phyloP scores from a whole-genome alignment of 2,113 vertebrate genomes.

The Ranitomeya imitator region DNA sequence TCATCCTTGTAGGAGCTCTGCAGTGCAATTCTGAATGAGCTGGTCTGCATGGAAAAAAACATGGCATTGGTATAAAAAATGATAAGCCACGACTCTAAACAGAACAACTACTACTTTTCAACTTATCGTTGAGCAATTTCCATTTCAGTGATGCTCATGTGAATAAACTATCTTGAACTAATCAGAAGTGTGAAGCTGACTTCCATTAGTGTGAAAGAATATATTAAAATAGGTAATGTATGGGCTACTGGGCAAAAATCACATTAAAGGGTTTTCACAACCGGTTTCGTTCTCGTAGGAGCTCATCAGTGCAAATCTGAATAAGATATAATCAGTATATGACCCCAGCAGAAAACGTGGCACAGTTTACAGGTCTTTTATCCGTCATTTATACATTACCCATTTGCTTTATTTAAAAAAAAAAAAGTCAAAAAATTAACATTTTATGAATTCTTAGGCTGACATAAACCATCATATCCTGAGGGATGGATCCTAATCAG shows the following conservation, averaged over 20 bases:
- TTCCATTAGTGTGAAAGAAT: not conserved
- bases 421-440: too few relatives aligned
- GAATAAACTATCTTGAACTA: not conserved
- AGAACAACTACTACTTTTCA: too few relatives aligned
- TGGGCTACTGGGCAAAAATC: not conserved
- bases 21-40: not conserved
- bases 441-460: too few relatives aligned
- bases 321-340: too few relatives aligned
- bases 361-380: too few relatives aligned
- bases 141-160: not conserved
- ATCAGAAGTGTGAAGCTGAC: not conserved
- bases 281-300: not conserved
- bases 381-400: too few relatives aligned
- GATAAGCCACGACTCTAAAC: too few relatives aligned
- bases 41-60: not conserved
- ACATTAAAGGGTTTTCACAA: not conserved
- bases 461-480: too few relatives aligned
- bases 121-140: not conserved
- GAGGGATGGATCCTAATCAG: too few relatives aligned
- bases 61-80: not conserved
- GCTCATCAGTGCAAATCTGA: not conserved
- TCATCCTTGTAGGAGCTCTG: not conserved
- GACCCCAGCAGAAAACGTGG: too few relatives aligned
- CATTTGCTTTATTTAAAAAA: too few relatives aligned
- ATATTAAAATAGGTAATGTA: too few relatives aligned